These are phyloP conservation scores for Sebastes vulpes DNA, from an alignment of 2,797 vertebrate genomes.

Conservation along the genomic window DNA sequence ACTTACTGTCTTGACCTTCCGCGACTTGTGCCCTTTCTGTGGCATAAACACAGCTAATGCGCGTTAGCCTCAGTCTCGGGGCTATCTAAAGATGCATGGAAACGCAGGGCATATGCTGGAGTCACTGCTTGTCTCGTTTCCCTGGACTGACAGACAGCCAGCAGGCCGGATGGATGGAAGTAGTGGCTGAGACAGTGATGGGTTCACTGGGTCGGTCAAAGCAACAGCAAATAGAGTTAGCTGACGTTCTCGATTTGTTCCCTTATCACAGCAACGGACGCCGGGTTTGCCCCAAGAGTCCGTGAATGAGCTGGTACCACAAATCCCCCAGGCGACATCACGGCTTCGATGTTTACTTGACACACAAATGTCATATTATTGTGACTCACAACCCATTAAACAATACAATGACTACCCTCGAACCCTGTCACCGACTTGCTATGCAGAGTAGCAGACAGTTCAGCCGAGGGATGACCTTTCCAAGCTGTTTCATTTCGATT, in stretches of 20 bases:
- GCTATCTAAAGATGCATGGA: conserved; percentile 49
- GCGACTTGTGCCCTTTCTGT: conserved; percentile 54
- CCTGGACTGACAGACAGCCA: conserved; percentile 35
- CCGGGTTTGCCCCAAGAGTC: conserved; percentile 67
- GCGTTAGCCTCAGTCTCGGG: conserved; percentile 27
- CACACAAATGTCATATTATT: neutral
- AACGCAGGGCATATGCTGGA: conserved; percentile 46
- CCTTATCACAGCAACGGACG: conserved; percentile 87
- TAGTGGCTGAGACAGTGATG: conserved; percentile 11
- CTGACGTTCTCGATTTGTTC: conserved; percentile 73
- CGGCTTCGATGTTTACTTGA: conserved; percentile 4
- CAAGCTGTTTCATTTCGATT: neutral
- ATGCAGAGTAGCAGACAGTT: neutral
- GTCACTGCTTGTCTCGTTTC: conserved; percentile 42
- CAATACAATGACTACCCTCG: neutral
- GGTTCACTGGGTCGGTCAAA: conserved; percentile 42
- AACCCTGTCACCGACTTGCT: neutral
- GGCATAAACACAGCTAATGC: conserved; percentile 57
- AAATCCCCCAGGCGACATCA: neutral
- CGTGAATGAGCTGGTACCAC: conserved; percentile 38
- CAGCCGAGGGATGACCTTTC: neutral
- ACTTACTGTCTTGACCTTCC: conserved; percentile 75
- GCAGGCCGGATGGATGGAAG: conserved; percentile 7
- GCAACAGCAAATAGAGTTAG: conserved; percentile 88
- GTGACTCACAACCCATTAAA: conserved; percentile 7